Conservation (phyloP, 2,113 vertebrate species). For the Macrotis lagotis region DNA sequence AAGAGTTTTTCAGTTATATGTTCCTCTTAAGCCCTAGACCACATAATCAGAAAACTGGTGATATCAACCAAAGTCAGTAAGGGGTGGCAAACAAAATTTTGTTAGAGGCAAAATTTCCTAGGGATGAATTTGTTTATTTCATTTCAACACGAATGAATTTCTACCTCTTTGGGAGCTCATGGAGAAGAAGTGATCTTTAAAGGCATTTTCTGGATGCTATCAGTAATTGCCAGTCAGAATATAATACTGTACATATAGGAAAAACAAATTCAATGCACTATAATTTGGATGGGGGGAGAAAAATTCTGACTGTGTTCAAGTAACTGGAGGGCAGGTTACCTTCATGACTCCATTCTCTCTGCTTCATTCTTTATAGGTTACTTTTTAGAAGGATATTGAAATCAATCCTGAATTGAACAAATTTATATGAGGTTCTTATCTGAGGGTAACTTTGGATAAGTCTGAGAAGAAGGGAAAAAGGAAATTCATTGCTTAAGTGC, state of each 20-base stretch:
- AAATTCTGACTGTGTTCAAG: neutral
- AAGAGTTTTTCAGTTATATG: neutral
- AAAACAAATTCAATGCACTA: neutral
- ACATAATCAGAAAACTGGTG: neutral
- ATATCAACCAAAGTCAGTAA: neutral
- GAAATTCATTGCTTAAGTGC: neutral
- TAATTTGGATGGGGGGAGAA: neutral
- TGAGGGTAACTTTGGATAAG: neutral
- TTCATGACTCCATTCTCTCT: neutral
- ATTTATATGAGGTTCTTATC: neutral
- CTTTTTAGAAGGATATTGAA: neutral
- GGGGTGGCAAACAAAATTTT: neutral
- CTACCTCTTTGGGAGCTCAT: neutral
- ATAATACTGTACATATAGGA: neutral
- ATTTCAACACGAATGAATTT: neutral
- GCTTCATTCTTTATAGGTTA: neutral
- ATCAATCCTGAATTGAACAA: neutral
- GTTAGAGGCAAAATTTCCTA: neutral
- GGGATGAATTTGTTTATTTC: neutral
- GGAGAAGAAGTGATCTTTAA: neutral
- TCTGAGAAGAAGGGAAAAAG: neutral
- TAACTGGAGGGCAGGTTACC: neutral
- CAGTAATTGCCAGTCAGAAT: neutral
- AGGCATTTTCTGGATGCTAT: neutral
- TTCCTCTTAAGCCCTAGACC: neutral